Base-by-base conservation (phyloP, 2,888 invertebrate species). In the Drosophila stalkeri region DNA sequence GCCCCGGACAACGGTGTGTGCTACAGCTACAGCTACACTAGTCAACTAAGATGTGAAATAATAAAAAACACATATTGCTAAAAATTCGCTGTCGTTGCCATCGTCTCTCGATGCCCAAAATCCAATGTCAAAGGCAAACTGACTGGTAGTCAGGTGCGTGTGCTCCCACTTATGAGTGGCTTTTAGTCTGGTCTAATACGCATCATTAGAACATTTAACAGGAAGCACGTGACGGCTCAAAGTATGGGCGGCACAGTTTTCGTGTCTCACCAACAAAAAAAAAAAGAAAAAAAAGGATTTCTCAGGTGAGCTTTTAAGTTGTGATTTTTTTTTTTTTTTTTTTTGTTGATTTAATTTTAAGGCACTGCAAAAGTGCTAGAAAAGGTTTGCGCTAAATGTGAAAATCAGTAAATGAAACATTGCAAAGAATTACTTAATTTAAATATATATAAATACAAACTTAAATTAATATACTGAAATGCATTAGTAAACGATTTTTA, bases 131-230 rank as follows among this genome's bases (percentile, higher is more conserved):
- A 54, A 70, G 68, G 43, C 61, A 56, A 39, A 39, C 35, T 54
- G 31, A 33, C 49, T 1, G 55, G 49, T 49, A 75, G 82, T 71
- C 82, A 85, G 88, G 88, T 87, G 86, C 77, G 77, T 85, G 80
- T 71, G 82, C 70, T 80, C 18, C 51, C 82, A 82, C 86, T 85
- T 89, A 89, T 85, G 89, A 82, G 86, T 85, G 90, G 80, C 85
- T 89, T 90, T 85, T 89, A 87, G 85, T 67, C 90, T 67, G 75
- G 75, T 80, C 84, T 90, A 86, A 86, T 90, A 89, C 89, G 82
- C 90, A 86, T 90, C 90, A 86, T 86, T 90, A 89, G 89, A 82
- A 80, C 87, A 89, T 86, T 86, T 90, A 89, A 90, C 84, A 90
- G 90, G 81, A 89, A 86, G 74, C 86, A 90, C 86, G 86, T 86